Conservation (phyloP, 2,113 vertebrate species). For the Aldabrachelys gigantea region DNA sequence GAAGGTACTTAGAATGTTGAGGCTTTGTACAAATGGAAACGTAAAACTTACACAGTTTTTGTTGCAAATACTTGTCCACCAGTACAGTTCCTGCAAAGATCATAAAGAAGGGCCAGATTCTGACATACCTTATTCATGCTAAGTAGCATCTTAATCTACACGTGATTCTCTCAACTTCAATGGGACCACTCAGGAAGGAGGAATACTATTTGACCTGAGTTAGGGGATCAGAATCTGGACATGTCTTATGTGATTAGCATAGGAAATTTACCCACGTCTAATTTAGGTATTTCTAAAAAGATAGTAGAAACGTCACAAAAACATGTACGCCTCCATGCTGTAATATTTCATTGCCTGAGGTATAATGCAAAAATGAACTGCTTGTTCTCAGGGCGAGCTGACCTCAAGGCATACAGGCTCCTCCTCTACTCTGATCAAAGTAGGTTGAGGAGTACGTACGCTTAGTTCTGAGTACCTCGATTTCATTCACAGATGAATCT, state of each 20-base stretch:
- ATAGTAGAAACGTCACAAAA: not conserved
- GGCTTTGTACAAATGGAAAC: not conserved
- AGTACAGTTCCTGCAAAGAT: not conserved
- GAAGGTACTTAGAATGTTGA: not conserved
- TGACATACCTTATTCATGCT: not conserved
- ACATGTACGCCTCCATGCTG: not conserved
- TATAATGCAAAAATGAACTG: not conserved
- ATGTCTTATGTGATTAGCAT: not conserved
- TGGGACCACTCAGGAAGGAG: not conserved
- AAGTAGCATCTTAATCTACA: not conserved
- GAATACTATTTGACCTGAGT: not conserved
- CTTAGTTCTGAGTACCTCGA: not conserved
- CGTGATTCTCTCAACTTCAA: not conserved
- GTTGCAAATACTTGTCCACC: accelerated
- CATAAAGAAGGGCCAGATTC: not conserved
- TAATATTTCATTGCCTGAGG: not conserved
- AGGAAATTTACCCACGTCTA: accelerated
- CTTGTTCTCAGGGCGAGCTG: not conserved
- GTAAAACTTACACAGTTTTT: not conserved
- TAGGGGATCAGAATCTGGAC: not conserved
- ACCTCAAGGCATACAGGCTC: not conserved
- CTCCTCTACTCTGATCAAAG: not conserved
- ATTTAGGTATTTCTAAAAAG: accelerated
- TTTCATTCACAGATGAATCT: not conserved
- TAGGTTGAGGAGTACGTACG: not conserved